phyloP scores from a whole-genome alignment of 2,888 invertebrate genomes.

The Deilephila elpenor region DNA sequence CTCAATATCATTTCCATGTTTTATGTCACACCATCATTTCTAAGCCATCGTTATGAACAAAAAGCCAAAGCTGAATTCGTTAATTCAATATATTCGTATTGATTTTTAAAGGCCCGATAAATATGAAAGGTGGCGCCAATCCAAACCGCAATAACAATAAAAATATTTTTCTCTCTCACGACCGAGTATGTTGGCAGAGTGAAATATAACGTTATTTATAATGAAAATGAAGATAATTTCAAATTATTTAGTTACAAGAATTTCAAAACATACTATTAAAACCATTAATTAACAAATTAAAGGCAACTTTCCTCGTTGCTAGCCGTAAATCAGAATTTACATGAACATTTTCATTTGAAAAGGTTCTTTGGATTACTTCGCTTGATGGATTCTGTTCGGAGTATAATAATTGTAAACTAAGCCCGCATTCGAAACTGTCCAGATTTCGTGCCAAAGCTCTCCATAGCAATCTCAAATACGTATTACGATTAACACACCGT shows the following conservation, averaged over 20 bases:
- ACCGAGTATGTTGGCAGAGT: slow-evolving; percentile 35
- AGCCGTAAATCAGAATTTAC: background rate
- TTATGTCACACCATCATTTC: background rate
- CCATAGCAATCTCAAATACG: slow-evolving; percentile 37
- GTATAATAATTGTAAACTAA: slow-evolving; percentile 15
- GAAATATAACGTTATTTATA: slow-evolving; percentile 12
- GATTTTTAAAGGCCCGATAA: slow-evolving; percentile 13
- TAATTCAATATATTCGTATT: background rate
- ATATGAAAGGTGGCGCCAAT: slow-evolving; percentile 24
- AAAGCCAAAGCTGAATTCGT: background rate
- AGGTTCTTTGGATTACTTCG: background rate
- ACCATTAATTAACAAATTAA: slow-evolving; percentile 11
- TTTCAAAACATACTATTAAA: slow-evolving; percentile 2
- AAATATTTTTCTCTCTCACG: slow-evolving; percentile 37
- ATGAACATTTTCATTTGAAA: background rate
- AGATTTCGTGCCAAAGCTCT: slow-evolving; percentile 17
- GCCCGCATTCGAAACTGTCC: background rate
- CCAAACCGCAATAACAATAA: slow-evolving; percentile 26
- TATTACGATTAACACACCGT: slow-evolving; percentile 33
- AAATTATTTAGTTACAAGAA: background rate
- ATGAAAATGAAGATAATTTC: background rate
- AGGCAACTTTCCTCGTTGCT: background rate
- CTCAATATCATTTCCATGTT: background rate
- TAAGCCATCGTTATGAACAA: background rate
- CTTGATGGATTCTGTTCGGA: background rate